Evolutionary conservation across 2,888 invertebrate species (phyloP).

Genomic region (Phasia obesa): DNA sequence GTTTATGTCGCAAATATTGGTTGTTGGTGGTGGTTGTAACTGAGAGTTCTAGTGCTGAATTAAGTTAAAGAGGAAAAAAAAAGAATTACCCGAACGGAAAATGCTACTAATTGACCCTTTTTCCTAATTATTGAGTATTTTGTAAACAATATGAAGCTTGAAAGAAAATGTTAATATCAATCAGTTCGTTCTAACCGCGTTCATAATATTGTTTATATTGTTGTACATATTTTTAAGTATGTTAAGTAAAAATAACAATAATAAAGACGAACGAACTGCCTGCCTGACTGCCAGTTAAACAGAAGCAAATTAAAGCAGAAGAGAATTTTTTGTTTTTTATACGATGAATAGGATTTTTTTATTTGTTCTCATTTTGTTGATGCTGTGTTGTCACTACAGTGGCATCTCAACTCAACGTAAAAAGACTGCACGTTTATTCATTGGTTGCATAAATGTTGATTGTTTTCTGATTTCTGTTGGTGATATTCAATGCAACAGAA

Average conservation of each 20-base stretch:
- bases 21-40: not conserved
- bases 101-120: conserved; percentile 47
- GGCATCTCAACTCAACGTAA: conserved; percentile 25
- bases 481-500: conserved; percentile 39
- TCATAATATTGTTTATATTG: not conserved
- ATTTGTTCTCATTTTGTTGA: conserved; percentile 2
- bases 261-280: not conserved
- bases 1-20: conserved; percentile 11
- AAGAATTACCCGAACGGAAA: conserved; percentile 14
- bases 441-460: conserved; percentile 37
- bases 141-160: conserved; percentile 35
- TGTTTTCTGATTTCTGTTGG: conserved; percentile 56
- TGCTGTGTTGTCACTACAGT: conserved; percentile 28
- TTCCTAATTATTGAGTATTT: conserved; percentile 52
- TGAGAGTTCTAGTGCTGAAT: not conserved
- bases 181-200: not conserved
- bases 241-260: not conserved
- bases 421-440: conserved; percentile 20
- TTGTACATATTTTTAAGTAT: not conserved
- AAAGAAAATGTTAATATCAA: not conserved
- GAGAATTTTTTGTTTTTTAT: conserved; percentile 18
- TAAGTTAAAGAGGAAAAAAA: not conserved
- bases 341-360: not conserved
- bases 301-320: conserved; percentile 22
- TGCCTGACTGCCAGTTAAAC: conserved; percentile 1